Conservation (phyloP, 1,140 invertebrate species). For the Linepithema humile region DNA sequence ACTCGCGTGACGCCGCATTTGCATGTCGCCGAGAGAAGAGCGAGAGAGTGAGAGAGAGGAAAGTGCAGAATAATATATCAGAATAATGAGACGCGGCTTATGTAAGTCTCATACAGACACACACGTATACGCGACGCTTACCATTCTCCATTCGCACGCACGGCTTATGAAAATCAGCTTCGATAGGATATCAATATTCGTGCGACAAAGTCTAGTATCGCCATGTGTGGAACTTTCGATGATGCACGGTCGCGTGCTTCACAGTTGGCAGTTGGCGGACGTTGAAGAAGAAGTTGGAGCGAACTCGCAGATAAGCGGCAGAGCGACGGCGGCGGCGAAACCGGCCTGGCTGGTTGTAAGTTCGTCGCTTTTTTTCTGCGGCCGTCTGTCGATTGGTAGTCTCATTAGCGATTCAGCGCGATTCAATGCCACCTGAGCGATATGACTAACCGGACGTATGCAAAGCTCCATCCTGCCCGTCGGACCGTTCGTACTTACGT, state of each 20-base stretch:
- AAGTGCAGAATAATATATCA: constrained; percentile 18
- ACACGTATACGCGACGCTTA: too few relatives aligned
- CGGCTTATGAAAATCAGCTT: constrained; percentile 38
- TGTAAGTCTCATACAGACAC: constrained; percentile 16
- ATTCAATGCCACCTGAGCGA: constrained; percentile 66
- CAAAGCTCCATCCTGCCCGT: constrained; percentile 57
- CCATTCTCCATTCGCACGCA: too few relatives aligned
- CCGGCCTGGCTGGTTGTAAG: constrained; percentile 65
- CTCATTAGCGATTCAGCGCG: constrained; percentile 69
- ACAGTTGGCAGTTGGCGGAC: constrained; percentile 2
- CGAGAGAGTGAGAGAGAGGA: background rate
- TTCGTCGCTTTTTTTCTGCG: constrained; percentile 2
- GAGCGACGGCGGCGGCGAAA: constrained; percentile 34
- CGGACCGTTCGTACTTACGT: constrained; percentile 16
- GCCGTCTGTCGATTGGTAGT: constrained; percentile 63
- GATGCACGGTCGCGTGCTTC: constrained; percentile 39
- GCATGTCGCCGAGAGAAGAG: constrained; percentile 8
- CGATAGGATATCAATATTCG: constrained; percentile 5
- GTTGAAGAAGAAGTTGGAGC: constrained; percentile 30
- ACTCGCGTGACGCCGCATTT: constrained; percentile 35
- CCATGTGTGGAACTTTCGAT: constrained; percentile 11
- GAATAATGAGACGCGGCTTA: constrained; percentile 32
- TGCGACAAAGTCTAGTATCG: constrained; percentile 35
- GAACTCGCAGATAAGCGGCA: background rate
- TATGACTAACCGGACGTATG: constrained; percentile 65